Evolutionary conservation across 2,797 vertebrate genomes (phyloP), one percentile per base, ranked within the genome.

Genomic region (Molossus alvarezi): DNA sequence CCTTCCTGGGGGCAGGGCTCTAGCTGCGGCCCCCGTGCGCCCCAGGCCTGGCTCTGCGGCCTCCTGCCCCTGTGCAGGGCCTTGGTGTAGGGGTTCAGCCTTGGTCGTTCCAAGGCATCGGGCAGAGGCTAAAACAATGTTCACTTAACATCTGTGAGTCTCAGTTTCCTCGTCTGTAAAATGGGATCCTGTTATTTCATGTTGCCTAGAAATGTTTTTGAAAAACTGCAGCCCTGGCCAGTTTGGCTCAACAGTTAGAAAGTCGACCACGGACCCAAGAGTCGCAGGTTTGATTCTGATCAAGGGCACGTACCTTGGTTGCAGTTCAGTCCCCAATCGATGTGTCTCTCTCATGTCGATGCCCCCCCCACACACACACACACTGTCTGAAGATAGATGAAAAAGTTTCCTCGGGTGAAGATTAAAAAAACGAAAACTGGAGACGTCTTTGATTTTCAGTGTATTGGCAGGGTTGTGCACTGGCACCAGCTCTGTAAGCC

Each of bases 41-140:
- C 60, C 53, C n/a, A n/a, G 25, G n/a, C 60, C 37, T 1, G 0
- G 0, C 8, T 3, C 51, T 3, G 0, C 1, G 2, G 41, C 73
- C 75, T 62, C 65, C 4, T 0, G 12, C 20, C 20, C 48, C 10
- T 0, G 9, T 29, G 48, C 4, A 1, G 14, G 51, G 5, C 25
- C 53, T 27, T 1, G 18, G 60, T 11, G 9, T 3, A 9, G 4
- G 23, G 10, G 79, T 15, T 29, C 27, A 4, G 27, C 10, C 6
- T 23, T 5, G 69, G 9, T 15, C 62, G 12, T 27, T 48, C 41
- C 29, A 2, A 41, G 27, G 75, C 1, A 0, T 29, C 6, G 0
- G 65, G 33, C 14, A 33, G 58, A 88, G 37, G 15, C 21, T 10
- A 14, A n/a, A 25, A 55, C 25, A 5, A 11, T 12, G n/a, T 33